Evolutionary conservation across 2,113 vertebrate genomes (phyloP).

Genomic region (Ptyas mucosa): DNA sequence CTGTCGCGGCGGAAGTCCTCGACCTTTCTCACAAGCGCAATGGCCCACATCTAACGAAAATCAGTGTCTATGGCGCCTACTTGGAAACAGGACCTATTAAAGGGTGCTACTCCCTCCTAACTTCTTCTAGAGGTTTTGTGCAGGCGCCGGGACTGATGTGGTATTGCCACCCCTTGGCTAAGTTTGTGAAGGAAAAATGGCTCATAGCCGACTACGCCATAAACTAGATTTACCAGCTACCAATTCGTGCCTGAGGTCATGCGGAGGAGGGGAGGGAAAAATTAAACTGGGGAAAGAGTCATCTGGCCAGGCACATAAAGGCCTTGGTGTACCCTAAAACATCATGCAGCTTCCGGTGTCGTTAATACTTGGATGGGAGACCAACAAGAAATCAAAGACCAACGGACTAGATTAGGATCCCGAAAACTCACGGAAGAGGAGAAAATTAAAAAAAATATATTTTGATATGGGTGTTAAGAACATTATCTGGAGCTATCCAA

Average conservation of each 20-base stretch:
- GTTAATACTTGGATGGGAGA: neutral
- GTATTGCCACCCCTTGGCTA: neutral
- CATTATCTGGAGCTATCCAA: neutral
- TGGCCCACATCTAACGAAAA: neutral
- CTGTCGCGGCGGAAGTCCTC: neutral
- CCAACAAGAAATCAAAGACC: neutral
- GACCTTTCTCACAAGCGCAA: too few relatives aligned
- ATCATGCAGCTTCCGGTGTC: neutral
- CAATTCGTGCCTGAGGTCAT: neutral
- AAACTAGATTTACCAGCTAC: neutral
- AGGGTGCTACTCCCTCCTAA: neutral
- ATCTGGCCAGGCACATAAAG: neutral
- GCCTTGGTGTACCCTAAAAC: neutral
- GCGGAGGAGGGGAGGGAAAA: neutral
- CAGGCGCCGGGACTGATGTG: neutral
- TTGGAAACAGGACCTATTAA: neutral
- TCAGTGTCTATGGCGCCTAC: neutral
- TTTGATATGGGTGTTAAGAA: neutral
- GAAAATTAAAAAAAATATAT: neutral
- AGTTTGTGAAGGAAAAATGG: neutral
- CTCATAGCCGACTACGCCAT: neutral
- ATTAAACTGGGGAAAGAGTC: neutral
- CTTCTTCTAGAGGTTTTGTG: neutral
- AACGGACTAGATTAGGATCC: neutral
- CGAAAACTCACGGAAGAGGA: neutral